Evolutionary conservation across 1,140 invertebrate genomes (phyloP).

Genomic region (Drosophila ananassae): DNA sequence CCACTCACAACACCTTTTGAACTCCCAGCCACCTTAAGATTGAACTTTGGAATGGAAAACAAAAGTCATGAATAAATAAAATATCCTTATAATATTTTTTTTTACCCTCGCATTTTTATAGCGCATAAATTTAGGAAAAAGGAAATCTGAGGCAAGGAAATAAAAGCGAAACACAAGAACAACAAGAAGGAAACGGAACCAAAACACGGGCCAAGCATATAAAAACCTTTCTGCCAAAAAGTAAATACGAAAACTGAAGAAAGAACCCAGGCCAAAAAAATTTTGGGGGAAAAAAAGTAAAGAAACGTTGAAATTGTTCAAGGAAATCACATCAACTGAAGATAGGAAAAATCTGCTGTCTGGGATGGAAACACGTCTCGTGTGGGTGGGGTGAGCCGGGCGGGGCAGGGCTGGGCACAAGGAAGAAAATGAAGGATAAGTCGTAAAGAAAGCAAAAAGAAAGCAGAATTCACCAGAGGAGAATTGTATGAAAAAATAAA

Average conservation of each 20-base stretch:
- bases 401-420: conserved; percentile 4
- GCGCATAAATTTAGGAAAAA: conserved; percentile 70
- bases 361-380: conserved; percentile 67
- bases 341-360: conserved; percentile 74
- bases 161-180: conserved; percentile 62
- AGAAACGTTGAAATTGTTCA: conserved; percentile 43
- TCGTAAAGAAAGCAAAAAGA: conserved; percentile 53
- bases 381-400: not conserved
- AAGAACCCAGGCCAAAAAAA: conserved; percentile 20
- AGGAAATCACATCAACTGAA: conserved; percentile 70
- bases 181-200: conserved; percentile 39
- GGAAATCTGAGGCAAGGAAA: conserved; percentile 70
- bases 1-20: conserved; percentile 11
- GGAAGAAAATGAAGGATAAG: conserved; percentile 68
- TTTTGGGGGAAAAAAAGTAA: not conserved
- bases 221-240: conserved; percentile 44
- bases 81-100: conserved; percentile 41
- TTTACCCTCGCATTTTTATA: conserved; percentile 53
- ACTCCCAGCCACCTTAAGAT: conserved; percentile 5
- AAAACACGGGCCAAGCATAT: conserved; percentile 27
- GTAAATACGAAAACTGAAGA: conserved; percentile 39
- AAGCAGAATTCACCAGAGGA: conserved; percentile 7
- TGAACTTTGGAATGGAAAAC: conserved; percentile 50
- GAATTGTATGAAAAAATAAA: conserved; percentile 29
- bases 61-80: conserved; percentile 70